phyloP scores from a whole-genome alignment of 2,113 vertebrate species.

The Taxidea taxus region DNA sequence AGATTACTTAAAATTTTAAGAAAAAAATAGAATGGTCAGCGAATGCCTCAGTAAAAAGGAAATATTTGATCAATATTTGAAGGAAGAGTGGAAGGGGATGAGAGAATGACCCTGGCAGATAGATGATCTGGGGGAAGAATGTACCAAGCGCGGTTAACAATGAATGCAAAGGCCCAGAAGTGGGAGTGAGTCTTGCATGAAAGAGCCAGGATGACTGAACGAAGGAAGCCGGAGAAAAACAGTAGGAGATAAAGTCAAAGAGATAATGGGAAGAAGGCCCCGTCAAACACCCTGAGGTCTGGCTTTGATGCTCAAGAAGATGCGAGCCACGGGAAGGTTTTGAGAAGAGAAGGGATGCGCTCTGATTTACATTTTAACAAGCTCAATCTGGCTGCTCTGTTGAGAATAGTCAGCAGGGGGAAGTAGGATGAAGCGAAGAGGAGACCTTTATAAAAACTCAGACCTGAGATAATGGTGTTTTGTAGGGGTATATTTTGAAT shows the following conservation, averaged over 20 bases:
- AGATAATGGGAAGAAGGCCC: not conserved
- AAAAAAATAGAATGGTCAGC: not conserved
- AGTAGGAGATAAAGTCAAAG: not conserved
- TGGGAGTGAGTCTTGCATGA: not conserved
- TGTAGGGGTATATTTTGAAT: not conserved
- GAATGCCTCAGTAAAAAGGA: not conserved
- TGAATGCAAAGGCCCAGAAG: not conserved
- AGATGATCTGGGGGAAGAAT: not conserved
- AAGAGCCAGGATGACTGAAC: not conserved
- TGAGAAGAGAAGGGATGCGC: not conserved
- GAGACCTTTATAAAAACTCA: not conserved
- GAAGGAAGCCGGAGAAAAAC: not conserved
- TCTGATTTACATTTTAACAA: slow-evolving; percentile 20
- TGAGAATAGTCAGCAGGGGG: not conserved
- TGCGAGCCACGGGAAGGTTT: not conserved
- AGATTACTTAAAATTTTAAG: not conserved
- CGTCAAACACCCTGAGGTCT: not conserved
- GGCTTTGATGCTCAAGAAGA: not conserved
- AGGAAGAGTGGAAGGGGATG: not conserved
- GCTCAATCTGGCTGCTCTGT: not conserved
- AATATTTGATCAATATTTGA: not conserved
- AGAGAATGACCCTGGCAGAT: not conserved
- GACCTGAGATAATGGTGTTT: not conserved
- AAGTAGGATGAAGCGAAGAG: not conserved
- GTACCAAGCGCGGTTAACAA: not conserved